Percentiles rank a stretch among this genome's conserved stretches.
phyloP scores from a whole-genome alignment of 1,140 invertebrate genomes.

The Hydropsyche tenuis region DNA sequence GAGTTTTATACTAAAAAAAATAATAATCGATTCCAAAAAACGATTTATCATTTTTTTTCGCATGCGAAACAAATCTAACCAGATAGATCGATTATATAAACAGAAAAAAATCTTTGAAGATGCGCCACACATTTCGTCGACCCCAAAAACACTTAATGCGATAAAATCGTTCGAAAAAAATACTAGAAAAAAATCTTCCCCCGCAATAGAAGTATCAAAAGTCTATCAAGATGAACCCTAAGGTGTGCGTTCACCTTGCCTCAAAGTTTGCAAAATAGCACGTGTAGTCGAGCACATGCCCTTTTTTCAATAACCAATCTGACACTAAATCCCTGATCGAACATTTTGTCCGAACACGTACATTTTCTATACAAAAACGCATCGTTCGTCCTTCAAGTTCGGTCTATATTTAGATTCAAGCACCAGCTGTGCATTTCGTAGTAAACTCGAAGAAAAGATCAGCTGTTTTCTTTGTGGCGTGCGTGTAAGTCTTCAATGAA shows the following conservation, averaged over 20 bases:
- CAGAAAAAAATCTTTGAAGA: too few relatives aligned
- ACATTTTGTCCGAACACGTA: background rate
- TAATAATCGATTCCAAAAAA: too few relatives aligned
- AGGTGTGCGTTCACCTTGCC: conserved; percentile 34
- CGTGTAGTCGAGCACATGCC: conserved; percentile 23
- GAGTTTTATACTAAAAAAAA: too few relatives aligned
- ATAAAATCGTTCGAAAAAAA: background rate
- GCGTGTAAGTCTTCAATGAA: conserved; percentile 46
- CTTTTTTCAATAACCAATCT: conserved; percentile 10
- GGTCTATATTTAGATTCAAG: background rate
- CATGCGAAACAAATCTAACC: too few relatives aligned
- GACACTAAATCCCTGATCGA: background rate
- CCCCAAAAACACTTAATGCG: background rate
- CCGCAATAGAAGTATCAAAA: background rate
- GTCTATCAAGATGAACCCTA: background rate
- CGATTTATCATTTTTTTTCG: too few relatives aligned
- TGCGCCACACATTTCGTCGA: too few relatives aligned
- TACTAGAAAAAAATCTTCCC: background rate
- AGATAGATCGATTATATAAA: too few relatives aligned
- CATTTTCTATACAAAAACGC: background rate
- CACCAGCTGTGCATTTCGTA: conserved; percentile 28
- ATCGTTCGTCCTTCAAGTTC: background rate
- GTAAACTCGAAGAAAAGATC: conserved; percentile 39
- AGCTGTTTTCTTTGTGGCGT: conserved; percentile 44
- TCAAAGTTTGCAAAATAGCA: conserved; percentile 28